Evolutionary conservation across 2,113 vertebrate species (phyloP), one percentile per base, ranked within the genome.

Genomic region (Acinonyx jubatus): DNA sequence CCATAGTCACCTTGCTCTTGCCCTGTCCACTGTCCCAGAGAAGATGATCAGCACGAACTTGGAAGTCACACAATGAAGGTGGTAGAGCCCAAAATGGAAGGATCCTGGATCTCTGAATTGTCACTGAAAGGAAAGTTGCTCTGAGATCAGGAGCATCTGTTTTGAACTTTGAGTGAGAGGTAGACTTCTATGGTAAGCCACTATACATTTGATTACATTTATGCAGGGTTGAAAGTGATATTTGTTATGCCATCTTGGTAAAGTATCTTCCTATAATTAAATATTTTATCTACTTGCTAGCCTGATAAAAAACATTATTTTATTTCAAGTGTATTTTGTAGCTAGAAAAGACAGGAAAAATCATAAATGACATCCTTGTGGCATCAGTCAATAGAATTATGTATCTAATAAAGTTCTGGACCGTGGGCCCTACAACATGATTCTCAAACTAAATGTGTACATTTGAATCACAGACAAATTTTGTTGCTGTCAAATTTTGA

Each of bases 281-380:
- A 81, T 65, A 65, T 73, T 82, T 50, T 76, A 52, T 38, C 6
- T 78, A 33, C 31, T 27, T 38, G 87, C 1, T 71, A 57, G 48
- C 55, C 25, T 73, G 14, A 13, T 52, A 52, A 79, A 14, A 65
- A n/a, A n/a, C 2, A 94, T 41, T 1, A 45, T 71, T 71, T 78
- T 73, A 48, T 91, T 89, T 89, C 15, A 41, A 76, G 19, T 84
- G 41, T 71, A 92, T 89, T 96, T 79, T 95, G 55, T 33, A 87
- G 68, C 57, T 69, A 45, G 7, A 63, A 90, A 69, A 69, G 36
- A 65, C 5, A 81, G 31, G n/a, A 57, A 71, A 31, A 61, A 80
- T 61, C 11, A 61, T 74, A 48, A 29, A 50, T 36, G 0, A 2
- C 55, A 1, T 57, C 14, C 13, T 48, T 69, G 31, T 86, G 48